Percentiles rank a stretch among this genome's conserved stretches.
Evolutionary conservation across 2,888 invertebrate genomes (phyloP).

Genomic region (Sinodicranocentrus sp.): DNA sequence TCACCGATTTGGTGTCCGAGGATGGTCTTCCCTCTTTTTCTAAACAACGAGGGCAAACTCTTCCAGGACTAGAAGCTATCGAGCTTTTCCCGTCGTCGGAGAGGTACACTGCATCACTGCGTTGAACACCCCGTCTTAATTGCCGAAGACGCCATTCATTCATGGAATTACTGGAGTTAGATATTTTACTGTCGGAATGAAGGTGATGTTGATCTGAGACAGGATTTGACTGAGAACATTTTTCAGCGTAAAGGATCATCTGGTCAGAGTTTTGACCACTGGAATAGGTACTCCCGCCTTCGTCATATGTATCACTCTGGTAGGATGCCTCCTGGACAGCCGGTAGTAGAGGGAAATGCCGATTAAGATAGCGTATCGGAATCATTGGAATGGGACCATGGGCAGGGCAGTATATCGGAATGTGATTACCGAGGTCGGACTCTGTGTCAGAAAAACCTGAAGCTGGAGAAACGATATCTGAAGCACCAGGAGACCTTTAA

Average conservation of each 20-base stretch:
- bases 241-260: constrained; percentile 62
- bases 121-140: constrained; percentile 69
- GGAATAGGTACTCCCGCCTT: constrained; percentile 72
- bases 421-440: constrained; percentile 61
- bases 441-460: constrained; percentile 73
- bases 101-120: constrained; percentile 74
- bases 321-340: constrained; percentile 73
- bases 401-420: constrained; percentile 71
- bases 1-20: background rate
- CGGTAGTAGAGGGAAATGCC: constrained; percentile 73
- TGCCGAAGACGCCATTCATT: constrained; percentile 73
- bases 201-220: background rate
- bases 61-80: constrained; percentile 70
- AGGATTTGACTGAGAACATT: constrained; percentile 6
- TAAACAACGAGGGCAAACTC: constrained; percentile 70
- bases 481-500: constrained; percentile 70
- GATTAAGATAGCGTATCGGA: constrained; percentile 68
- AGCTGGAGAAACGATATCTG: constrained; percentile 73
- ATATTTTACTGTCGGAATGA: constrained; percentile 11
- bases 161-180: constrained; percentile 31
- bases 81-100: constrained; percentile 74
- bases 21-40: constrained; percentile 66
- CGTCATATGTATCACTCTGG: constrained; percentile 71
- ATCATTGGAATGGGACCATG: constrained; percentile 71
- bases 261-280: constrained; percentile 69